Conservation (phyloP, 1,140 invertebrate species). For the Oryzaephilus surinamensis region DNA sequence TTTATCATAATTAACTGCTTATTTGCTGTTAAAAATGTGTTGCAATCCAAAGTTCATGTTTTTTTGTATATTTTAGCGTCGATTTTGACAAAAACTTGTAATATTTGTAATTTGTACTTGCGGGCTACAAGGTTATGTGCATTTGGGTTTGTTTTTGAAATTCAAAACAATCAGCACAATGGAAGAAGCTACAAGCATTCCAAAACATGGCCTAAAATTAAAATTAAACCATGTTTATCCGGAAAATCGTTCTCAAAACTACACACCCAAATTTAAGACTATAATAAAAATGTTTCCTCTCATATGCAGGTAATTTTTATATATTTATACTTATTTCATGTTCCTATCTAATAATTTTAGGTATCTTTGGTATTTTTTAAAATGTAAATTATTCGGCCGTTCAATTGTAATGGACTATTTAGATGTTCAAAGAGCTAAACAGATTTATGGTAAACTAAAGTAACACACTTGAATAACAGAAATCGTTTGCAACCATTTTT, state of each 20-base stretch:
- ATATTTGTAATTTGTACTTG: not conserved
- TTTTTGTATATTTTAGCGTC: too few relatives aligned
- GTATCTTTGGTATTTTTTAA: slow-evolving; percentile 55
- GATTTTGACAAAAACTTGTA: too few relatives aligned
- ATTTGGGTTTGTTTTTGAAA: not conserved
- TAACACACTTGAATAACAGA: slow-evolving; percentile 1
- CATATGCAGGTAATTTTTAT: slow-evolving; percentile 43
- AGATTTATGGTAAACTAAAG: slow-evolving; percentile 58
- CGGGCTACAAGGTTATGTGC: not conserved
- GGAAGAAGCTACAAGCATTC: slow-evolving; percentile 20
- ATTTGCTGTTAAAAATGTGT: too few relatives aligned
- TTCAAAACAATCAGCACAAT: not conserved
- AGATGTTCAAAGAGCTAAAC: slow-evolving; percentile 47
- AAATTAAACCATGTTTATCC: slow-evolving; percentile 64
- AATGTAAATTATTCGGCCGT: slow-evolving; percentile 44
- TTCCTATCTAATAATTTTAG: slow-evolving; percentile 34
- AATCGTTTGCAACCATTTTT: slow-evolving; percentile 26
- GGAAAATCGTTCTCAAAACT: slow-evolving; percentile 58
- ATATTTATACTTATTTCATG: slow-evolving; percentile 4
- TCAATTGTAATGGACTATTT: slow-evolving; percentile 62
- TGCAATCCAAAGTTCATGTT: too few relatives aligned
- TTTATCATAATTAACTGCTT: not conserved
- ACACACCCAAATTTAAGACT: slow-evolving; percentile 53
- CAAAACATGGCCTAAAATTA: slow-evolving; percentile 59
- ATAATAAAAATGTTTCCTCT: slow-evolving; percentile 52